Base-by-base conservation (phyloP, 2,113 vertebrate species). In the Pterocles gutturalis region DNA sequence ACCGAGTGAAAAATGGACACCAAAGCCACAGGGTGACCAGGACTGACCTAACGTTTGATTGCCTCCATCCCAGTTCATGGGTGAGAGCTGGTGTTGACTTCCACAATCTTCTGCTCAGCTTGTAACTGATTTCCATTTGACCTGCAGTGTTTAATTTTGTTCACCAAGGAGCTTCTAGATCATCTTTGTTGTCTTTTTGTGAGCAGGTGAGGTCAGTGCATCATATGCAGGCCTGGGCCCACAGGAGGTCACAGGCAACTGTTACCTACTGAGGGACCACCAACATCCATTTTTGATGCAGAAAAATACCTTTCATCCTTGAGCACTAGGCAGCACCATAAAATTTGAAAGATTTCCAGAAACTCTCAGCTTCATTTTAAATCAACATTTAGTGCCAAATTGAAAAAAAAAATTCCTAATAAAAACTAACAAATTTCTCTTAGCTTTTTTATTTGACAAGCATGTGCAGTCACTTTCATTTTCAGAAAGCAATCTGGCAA, bases 41-140 rank as follows among this genome's bases (percentile, higher is more conserved):
- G 85, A n/a, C 41, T 94, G 96, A 96, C 92, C 95, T 94, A 55
- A 54, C 4, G 4, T 84, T 94, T 96, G 83, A 96, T 90, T 95
- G 83, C 82, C 97, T 96, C 84, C 93, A 82, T 92, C 69, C 66
- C 29, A 38, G 7, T 72, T 93, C 9, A 13, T 12, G 75, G 92
- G 48, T 96, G 94, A 97, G 87, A 95, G 58, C 54, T 93, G 83
- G 73, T 90, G 76, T 60, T 95, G 92, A 94, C 72, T 96, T 92
- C 66, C 79, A 92, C 19, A 60, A 71, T 70, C 84, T 93, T 90
- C 93, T 61, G 60, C 79, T 89, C 55, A 79, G 76, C 67, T 92
- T 77, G 72, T 96, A 97, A 97, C 91, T 97, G 87, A 97, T 97
- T 97, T 96, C 83, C 54, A 64, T 97, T 96, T 96, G 92, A 96